Conservation (phyloP, 2,888 invertebrate genomes). For the Pilophorus perplexus region DNA sequence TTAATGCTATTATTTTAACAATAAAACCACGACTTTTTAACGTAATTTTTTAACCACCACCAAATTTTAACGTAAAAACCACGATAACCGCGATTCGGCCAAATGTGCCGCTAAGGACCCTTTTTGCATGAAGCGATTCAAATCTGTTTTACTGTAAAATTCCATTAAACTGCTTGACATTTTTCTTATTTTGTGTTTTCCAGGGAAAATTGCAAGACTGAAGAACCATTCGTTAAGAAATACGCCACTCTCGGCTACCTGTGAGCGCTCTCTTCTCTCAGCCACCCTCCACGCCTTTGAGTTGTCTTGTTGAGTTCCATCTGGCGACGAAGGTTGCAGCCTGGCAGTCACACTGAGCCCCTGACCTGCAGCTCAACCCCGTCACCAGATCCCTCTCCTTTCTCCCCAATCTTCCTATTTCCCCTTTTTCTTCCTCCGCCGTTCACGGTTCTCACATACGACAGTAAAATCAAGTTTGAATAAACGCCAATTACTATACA, state of each 20-base stretch:
- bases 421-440: neutral
- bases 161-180: no score
- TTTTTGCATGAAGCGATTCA: no score
- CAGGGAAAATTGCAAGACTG: slow-evolving; percentile 82
- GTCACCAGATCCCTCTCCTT: neutral
- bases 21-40: no score
- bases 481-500: slow-evolving; percentile 41
- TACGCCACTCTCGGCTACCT: slow-evolving; percentile 91
- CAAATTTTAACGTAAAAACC: no score
- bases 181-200: no score
- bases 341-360: slow-evolving; percentile 41
- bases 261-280: slow-evolving; percentile 54
- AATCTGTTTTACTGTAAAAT: no score
- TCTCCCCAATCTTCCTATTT: neutral
- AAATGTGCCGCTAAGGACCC: no score
- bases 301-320: slow-evolving; percentile 8
- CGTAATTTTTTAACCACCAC: no score
- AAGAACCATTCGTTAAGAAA: slow-evolving; percentile 89
- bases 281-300: neutral
- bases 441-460: slow-evolving; percentile 28
- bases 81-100: no score
- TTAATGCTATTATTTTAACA: no score
- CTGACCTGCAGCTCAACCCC: slow-evolving; percentile 35
- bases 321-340: slow-evolving; percentile 12
- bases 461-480: slow-evolving; percentile 6